Evolutionary conservation across 2,888 invertebrate species (phyloP), one percentile per base, ranked within the genome.

Genomic region (Steinernema carpocapsae): DNA sequence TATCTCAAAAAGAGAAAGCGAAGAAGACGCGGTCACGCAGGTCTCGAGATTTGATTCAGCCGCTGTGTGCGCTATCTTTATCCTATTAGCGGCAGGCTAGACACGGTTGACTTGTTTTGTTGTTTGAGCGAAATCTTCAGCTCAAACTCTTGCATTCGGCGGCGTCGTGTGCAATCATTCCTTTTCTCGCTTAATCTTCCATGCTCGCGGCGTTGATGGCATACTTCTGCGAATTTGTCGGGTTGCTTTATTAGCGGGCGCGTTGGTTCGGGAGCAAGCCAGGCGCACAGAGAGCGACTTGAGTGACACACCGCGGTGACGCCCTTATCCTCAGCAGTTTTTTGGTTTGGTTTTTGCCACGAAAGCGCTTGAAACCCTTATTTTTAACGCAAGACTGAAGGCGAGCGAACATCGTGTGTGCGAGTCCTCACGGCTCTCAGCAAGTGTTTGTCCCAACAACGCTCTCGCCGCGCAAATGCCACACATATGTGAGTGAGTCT

Each of bases 391-490:
- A 22, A 19, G 56, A 64, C 64, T 37, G 32, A 64, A 26, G 17
- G 64, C 64, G 64, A 29, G 52, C 52, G 19, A 52, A 22, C 52
- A 52, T 52, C 52, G 52, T 52, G 52, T 22, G 52, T 22, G 24
- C 19, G 52, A 12, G 10, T 32, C 29, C 64, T 32, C 64, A 64
- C 64, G 64, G 64, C 64, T 64, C 64, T 64, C 64, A 64, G 64
- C 64, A 64, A 64, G 64, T 64, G 64, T 64, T 64, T 64, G 64
- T 64, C 64, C 64, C 64, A 37, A 32, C 32, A 64, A 64, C 64
- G 64, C 64, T 64, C 64, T 64, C 64, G 29, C 64, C 32, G 64
- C 64, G 29, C 64, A 64, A 64, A 26, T 64, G 64, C 64, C 64
- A 64, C 64, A 64, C 26, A 64, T 64, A 26, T 37, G 64, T 32